Evolutionary conservation across 2,888 invertebrate species (phyloP), one percentile per base, ranked within the genome.

Genomic region (Notodonta dromedarius): DNA sequence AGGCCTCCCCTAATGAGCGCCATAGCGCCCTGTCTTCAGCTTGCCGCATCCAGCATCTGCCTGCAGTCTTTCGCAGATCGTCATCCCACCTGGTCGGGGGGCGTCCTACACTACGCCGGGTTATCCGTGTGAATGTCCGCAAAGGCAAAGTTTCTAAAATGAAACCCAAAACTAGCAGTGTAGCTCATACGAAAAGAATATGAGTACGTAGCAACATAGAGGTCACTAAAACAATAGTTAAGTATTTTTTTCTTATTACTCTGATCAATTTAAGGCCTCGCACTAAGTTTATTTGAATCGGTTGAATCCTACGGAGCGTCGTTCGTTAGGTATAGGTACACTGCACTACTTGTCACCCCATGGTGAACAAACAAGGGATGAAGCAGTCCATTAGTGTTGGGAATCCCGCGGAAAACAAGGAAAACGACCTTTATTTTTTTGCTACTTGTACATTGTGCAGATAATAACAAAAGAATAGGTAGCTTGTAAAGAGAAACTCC

Each of bases 381-480:
- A 80, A 76, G 75, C 77, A 78, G 81, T 84, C 85, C 85, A 87
- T 86, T 87, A 86, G 79, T 69, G 78, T 65, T 69, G 67, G 66
- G 70, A 82, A 78, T 77, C 78, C 65, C 67, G 63, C 62, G 72
- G 79, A 73, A 80, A 84, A 80, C 73, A 73, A 69, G 48, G 59
- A 54, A 66, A 65, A 58, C 44, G 50, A 46, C 24, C 61, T 62
- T 59, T 60, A 56, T 62, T 61, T 66, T n/a, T 63, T 66, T 55
- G 40, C 24, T 48, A 24, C 56, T 63, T 63, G 65, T 64, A 61
- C 53, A 62, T 60, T n/a, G 53, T 24, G 32, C 35, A 60, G 65
- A 56, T 58, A 56, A 64, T 59, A 46, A 66, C 55, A 63, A 61
- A 58, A 14, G 9, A 46, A 46, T n/a, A 46, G 13, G 12, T 52